These are phyloP conservation scores for Calephelis virginiensis DNA, from an alignment of 1,140 invertebrate species.

Conservation along the genomic window DNA sequence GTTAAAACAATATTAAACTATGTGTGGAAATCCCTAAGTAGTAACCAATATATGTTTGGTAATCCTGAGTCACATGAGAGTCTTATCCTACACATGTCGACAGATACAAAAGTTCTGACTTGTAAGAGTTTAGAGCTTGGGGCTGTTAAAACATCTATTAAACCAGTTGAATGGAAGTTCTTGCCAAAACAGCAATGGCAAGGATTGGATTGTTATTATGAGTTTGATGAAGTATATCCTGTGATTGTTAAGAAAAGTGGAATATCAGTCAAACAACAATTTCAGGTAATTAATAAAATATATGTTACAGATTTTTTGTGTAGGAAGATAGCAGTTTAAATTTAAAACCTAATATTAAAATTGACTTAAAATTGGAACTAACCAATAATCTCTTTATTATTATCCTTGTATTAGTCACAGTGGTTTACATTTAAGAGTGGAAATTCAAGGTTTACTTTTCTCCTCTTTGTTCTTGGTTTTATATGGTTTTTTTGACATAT, in stretches of 20 bases:
- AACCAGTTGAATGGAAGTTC: slow-evolving; percentile 83
- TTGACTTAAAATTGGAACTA: too few species aligned
- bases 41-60: slow-evolving; percentile 80
- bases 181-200: slow-evolving; percentile 83
- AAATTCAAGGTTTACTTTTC: too few species aligned
- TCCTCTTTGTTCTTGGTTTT: too few species aligned
- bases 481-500: too few species aligned
- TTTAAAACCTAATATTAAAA: too few species aligned
- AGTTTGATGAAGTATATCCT: slow-evolving; percentile 83
- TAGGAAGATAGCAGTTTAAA: too few species aligned
- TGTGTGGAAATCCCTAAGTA: background rate
- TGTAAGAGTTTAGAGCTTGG: slow-evolving; percentile 75
- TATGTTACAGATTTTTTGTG: background rate
- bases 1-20: slow-evolving; percentile 4
- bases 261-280: slow-evolving; percentile 81
- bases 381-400: too few species aligned
- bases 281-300: slow-evolving; percentile 76
- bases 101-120: slow-evolving; percentile 66
- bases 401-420: too few species aligned
- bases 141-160: slow-evolving; percentile 58
- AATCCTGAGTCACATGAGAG: slow-evolving; percentile 70
- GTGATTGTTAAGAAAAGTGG: slow-evolving; percentile 79
- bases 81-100: slow-evolving; percentile 77
- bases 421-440: too few species aligned
- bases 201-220: slow-evolving; percentile 83